phyloP scores from a whole-genome alignment of 2,888 invertebrate species.

The Sinopyrophorus schimmeli region DNA sequence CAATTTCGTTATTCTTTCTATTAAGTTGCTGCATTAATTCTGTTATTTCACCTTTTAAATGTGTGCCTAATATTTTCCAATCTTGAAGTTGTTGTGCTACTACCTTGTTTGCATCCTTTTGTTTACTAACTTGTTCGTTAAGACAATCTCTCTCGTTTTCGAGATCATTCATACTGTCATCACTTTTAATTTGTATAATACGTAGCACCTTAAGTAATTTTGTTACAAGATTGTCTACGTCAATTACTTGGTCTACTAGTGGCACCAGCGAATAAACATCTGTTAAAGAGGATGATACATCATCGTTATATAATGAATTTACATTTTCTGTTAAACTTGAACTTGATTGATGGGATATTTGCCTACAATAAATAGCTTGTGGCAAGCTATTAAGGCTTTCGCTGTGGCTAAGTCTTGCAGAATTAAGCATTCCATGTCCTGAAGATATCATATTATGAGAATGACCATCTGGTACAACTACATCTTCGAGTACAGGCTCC shows the following conservation, averaged over 20 bases:
- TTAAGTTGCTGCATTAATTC: conserved; percentile 60
- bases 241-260: conserved; percentile 73
- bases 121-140: conserved; percentile 50
- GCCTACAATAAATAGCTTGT: conserved; percentile 74
- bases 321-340: conserved; percentile 53
- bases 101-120: conserved; percentile 52
- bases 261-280: conserved; percentile 63
- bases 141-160: conserved; percentile 64
- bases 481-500: conserved; percentile 73
- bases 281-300: conserved; percentile 47
- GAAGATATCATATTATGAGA: conserved; percentile 71
- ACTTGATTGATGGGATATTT: conserved; percentile 52
- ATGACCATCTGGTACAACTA: conserved; percentile 66
- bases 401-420: conserved; percentile 49
- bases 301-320: conserved; percentile 47
- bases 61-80: conserved; percentile 60
- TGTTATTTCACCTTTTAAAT: conserved; percentile 60
- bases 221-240: conserved; percentile 74
- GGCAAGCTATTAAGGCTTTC: conserved; percentile 79
- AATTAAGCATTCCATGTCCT: conserved; percentile 58
- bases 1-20: conserved; percentile 59
- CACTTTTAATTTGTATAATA: conserved; percentile 73
- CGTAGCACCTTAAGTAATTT: conserved; percentile 72
- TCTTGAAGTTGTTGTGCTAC: conserved; percentile 58
- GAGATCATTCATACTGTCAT: conserved; percentile 66